phyloP scores from a whole-genome alignment of 2,888 invertebrate species.

The Aromia moschata region DNA sequence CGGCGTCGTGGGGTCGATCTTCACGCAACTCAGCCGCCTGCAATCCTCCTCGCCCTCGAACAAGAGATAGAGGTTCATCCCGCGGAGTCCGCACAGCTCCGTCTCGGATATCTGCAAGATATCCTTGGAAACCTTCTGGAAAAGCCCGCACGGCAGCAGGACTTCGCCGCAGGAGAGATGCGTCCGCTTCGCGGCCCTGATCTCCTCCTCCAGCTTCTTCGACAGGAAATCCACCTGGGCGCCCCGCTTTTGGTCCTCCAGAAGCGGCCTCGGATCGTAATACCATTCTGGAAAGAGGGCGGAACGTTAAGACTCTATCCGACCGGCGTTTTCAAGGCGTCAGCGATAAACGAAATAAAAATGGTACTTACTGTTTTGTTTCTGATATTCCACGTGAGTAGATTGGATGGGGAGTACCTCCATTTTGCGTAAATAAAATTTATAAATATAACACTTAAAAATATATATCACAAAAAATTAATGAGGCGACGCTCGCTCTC shows the following conservation, averaged over 20 bases:
- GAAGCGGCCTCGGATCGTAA: constrained; percentile 54
- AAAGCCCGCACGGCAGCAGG: constrained; percentile 82
- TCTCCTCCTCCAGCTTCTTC: constrained; percentile 78
- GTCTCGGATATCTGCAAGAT: constrained; percentile 83
- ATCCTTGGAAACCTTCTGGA: constrained; percentile 80
- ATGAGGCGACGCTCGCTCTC: constrained; percentile 49
- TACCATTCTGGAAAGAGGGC: constrained; percentile 57
- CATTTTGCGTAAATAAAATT: constrained; percentile 52
- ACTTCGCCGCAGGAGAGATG: constrained; percentile 87
- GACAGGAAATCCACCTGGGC: constrained; percentile 75
- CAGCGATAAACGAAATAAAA: constrained; percentile 12
- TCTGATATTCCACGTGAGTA: constrained; percentile 54
- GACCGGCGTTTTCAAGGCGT: background rate
- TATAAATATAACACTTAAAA: constrained; percentile 48
- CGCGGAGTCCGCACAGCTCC: constrained; percentile 89
- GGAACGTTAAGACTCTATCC: constrained; percentile 4
- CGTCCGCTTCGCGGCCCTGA: constrained; percentile 82
- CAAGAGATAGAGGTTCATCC: constrained; percentile 84
- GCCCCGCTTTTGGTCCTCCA: constrained; percentile 58
- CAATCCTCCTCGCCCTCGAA: constrained; percentile 77
- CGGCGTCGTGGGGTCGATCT: constrained; percentile 86
- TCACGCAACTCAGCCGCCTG: constrained; percentile 81
- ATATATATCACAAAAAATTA: constrained; percentile 53
- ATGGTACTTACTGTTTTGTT: constrained; percentile 54
- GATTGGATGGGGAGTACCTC: constrained; percentile 55